Percentiles rank a stretch among this genome's conserved stretches.
Conservation (phyloP, 2,797 vertebrate species). For the Adelosebastes latens region DNA sequence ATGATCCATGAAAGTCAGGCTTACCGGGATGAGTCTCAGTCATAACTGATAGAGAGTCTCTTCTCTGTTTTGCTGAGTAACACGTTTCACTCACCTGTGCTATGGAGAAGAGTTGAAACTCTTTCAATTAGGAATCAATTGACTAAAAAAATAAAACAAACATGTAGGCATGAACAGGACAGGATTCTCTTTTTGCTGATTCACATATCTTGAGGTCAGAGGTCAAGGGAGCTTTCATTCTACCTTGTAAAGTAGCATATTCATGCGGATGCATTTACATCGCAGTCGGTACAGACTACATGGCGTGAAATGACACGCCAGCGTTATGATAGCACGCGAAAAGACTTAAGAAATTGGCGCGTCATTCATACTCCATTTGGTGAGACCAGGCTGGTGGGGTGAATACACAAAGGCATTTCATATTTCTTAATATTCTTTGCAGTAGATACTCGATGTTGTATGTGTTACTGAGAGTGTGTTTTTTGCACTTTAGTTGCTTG, state of each 20-base stretch:
- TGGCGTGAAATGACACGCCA: too few relatives aligned
- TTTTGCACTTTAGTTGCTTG: neutral
- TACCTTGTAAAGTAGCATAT: too few relatives aligned
- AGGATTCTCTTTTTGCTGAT: neutral
- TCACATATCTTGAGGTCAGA: too few relatives aligned
- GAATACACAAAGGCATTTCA: neutral
- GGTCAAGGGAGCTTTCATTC: too few relatives aligned
- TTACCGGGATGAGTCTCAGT: slow-evolving; percentile 57
- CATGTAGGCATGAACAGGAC: neutral
- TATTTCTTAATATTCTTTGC: neutral
- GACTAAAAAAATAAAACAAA: neutral
- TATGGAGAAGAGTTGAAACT: neutral
- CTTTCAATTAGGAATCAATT: neutral
- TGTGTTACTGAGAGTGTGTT: neutral
- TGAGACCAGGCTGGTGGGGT: neutral
- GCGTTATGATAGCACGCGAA: accelerated
- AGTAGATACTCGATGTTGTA: neutral
- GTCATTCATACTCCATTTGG: too few relatives aligned
- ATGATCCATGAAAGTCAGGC: slow-evolving; percentile 73
- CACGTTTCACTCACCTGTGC: slow-evolving; percentile 5
- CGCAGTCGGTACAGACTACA: too few relatives aligned
- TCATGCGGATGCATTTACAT: too few relatives aligned
- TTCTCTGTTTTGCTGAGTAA: neutral
- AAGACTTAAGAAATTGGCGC: accelerated
- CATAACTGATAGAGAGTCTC: slow-evolving; percentile 32